Percentiles rank a stretch among this genome's conserved stretches.
Conservation (phyloP, 35 echinoderm and acorn worm genomes). For the Patiria miniata region DNA sequence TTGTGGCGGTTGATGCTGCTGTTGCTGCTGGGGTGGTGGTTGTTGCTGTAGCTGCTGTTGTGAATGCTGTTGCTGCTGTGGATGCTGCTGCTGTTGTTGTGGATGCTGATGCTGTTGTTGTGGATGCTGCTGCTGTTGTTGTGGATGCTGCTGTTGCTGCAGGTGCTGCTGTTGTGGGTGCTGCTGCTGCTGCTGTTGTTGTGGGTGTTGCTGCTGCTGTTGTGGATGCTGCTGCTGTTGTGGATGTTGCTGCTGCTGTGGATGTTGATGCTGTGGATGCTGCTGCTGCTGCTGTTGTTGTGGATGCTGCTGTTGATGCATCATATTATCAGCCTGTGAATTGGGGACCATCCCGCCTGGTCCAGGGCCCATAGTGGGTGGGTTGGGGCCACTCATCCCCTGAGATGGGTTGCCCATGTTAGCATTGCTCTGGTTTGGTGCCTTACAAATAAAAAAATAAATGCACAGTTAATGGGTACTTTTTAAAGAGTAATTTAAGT, state of each 20-base stretch:
- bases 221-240: background rate
- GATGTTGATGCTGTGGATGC: background rate
- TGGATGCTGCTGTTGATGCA: background rate
- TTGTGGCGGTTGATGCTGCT: background rate
- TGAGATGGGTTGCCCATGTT: background rate
- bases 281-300: constrained; percentile 12
- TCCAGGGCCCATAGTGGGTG: background rate
- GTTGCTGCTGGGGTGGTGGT: background rate
- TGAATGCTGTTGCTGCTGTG: background rate
- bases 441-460: constrained; percentile 16
- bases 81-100: background rate
- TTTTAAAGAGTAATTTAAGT: no score
- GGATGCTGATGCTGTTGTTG: no score
- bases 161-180: background rate
- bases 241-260: background rate
- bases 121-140: background rate
- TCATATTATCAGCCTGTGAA: background rate
- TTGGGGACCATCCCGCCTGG: background rate
- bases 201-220: background rate
- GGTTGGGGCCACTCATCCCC: background rate
- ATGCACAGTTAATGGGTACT: background rate
- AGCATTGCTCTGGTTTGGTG: constrained; percentile 48
- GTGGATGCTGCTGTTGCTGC: background rate
- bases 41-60: constrained; percentile 4
- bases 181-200: background rate